Base-by-base conservation (phyloP, 2,113 vertebrate genomes). In the Oryzias woworae region DNA sequence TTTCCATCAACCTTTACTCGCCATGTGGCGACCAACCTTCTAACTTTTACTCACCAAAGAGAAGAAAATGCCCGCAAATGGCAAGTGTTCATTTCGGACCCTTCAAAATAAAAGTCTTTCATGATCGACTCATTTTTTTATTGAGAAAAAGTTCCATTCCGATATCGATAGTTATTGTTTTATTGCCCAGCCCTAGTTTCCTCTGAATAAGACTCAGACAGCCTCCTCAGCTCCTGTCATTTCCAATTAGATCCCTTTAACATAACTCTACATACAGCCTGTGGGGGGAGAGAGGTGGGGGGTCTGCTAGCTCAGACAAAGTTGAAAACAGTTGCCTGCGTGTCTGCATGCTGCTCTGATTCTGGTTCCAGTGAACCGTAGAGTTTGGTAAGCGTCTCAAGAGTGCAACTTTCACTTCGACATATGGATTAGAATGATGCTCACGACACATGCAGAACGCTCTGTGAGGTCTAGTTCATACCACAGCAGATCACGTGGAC, bases 171-270 rank as follows among this genome's bases (percentile, higher is more conserved):
- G 20, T 20, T 20, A 20, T 20, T 20, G 20, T 20, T 20, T 20
- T 20, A 20, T 20, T 20, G 20, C 20, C 20, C 20, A 20, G 20
- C 20, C 20, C 20, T 20, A 20, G 20, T 20, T 20, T 20, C 20
- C 20, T 20, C 20, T 20, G 82, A 82, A 83, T 88, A 86, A 88
- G 58, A 42, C 80, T 80, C 71, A 78, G 52, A 74, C 80, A 80
- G 83, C 84, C 86, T 83, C 58, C 57, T 76, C 66, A 82, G 85
- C 59, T 73, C 64, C 68, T 74, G 51, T 72, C 78, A 83, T 73
- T 87, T 73, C 78, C 78, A 84, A 85, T 87, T 85, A 88, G 69
- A 87, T 85, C 70, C 78, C 77, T 81, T 87, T 82, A 82, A 69
- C 83, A 72, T 42, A 70, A 70, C 59, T 74, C 74, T 69, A 74